phyloP scores from a whole-genome alignment of 2,113 vertebrate genomes.

The Rhinoptilus africanus region DNA sequence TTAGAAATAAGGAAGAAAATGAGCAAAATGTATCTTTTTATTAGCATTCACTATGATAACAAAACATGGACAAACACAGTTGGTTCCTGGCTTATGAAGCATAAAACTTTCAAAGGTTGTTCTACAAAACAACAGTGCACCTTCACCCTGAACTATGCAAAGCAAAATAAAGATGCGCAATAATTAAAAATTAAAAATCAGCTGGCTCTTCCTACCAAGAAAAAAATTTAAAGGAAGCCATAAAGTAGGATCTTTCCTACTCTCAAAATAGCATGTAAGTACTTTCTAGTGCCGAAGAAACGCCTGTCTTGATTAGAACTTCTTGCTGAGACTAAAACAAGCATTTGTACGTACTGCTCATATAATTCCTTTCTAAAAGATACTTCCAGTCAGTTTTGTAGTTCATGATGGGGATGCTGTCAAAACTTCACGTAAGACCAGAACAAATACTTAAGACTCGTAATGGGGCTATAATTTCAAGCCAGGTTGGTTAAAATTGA shows the following conservation, averaged over 20 bases:
- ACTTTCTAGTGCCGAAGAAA: background rate
- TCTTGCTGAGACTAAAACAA: background rate
- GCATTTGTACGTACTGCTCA: rapidly evolving
- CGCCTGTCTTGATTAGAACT: background rate
- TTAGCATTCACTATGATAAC: background rate
- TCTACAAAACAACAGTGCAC: background rate
- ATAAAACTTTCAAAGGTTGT: background rate
- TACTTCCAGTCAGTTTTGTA: background rate
- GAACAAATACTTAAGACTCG: background rate
- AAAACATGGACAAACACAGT: background rate
- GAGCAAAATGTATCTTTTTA: background rate
- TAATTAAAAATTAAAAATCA: background rate
- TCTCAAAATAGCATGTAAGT: background rate
- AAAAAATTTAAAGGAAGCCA: background rate
- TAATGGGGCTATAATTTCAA: background rate
- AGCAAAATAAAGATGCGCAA: background rate
- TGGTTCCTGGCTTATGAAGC: background rate
- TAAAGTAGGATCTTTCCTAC: background rate
- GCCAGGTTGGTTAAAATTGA: background rate
- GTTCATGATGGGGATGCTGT: background rate
- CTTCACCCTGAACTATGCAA: background rate
- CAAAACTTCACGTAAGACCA: background rate
- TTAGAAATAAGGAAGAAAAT: background rate
- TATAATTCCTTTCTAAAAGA: background rate
- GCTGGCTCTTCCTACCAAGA: background rate